Evolutionary conservation across 2,797 vertebrate species (phyloP).

Genomic region (Tachyglossus aculeatus): DNA sequence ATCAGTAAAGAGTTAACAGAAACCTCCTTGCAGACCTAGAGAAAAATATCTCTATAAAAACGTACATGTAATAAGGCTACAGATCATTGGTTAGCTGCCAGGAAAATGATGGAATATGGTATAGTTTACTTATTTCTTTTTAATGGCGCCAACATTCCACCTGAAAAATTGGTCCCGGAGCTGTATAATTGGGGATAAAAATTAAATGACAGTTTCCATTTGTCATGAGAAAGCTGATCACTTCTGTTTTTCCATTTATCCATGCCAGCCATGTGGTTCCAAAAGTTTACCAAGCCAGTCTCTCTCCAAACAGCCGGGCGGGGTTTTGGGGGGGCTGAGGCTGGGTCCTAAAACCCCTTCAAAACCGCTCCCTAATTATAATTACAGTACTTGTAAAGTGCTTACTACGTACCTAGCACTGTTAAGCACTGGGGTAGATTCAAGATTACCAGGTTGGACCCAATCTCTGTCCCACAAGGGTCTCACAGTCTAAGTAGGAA

Average conservation of each 20-base stretch:
- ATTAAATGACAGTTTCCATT: constrained; percentile 77
- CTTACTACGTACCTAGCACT: too few species aligned
- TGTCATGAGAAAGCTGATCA: constrained; percentile 67
- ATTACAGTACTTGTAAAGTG: too few species aligned
- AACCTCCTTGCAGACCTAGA: constrained; percentile 31
- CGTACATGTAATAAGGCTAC: constrained; percentile 64
- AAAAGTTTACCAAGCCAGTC: constrained; percentile 29
- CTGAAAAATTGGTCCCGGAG: constrained; percentile 78
- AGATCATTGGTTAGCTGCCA: constrained; percentile 75
- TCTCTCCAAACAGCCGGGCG: constrained; percentile 13
- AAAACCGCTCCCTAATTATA: too few species aligned
- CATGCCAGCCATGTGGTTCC: constrained; percentile 12
- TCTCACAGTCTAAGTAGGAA: too few species aligned
- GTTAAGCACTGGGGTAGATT: too few species aligned
- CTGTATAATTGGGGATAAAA: constrained; percentile 79
- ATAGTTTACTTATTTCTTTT: constrained; percentile 80
- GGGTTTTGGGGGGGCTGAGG: too few species aligned
- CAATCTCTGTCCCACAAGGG: too few species aligned
- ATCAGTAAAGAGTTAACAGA: constrained; percentile 41
- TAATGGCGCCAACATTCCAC: constrained; percentile 74
- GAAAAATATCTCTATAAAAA: constrained; percentile 69
- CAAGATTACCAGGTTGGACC: too few species aligned
- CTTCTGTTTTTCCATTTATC: constrained; percentile 53
- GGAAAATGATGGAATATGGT: constrained; percentile 73
- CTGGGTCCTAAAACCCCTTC: too few species aligned